Evolutionary conservation across 2,888 invertebrate species (phyloP).

Genomic region (Lordiphosa andalusiaca): DNA sequence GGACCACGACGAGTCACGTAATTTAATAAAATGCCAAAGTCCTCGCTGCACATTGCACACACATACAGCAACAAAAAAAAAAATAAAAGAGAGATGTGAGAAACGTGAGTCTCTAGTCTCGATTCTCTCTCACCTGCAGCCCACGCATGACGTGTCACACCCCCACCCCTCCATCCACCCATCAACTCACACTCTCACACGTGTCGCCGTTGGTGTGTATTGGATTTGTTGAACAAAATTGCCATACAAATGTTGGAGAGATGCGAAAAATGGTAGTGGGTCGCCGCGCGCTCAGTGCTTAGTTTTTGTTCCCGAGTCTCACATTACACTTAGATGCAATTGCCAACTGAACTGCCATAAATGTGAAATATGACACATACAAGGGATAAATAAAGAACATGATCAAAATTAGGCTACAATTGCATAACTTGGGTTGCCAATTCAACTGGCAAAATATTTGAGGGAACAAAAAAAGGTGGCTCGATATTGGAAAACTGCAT

Average conservation of each 20-base stretch:
- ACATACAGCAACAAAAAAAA: slow-evolving; percentile 14
- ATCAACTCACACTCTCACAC: slow-evolving; percentile 24
- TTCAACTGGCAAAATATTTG: no score
- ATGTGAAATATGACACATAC: slow-evolving; percentile 4
- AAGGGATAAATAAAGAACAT: not conserved
- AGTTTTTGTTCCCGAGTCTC: no score
- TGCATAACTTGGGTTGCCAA: no score
- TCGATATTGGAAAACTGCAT: no score
- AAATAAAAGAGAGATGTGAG: slow-evolving; percentile 21
- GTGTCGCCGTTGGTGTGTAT: slow-evolving; percentile 11
- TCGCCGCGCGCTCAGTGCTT: no score
- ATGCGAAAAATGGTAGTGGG: no score
- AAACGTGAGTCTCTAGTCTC: slow-evolving; percentile 41
- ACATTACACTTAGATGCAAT: slow-evolving; percentile 3
- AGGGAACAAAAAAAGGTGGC: no score
- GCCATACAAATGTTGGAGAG: slow-evolving; percentile 28
- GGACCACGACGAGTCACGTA: slow-evolving; percentile 46
- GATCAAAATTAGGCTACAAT: no score
- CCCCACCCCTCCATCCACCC: no score
- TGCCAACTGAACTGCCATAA: slow-evolving; percentile 6
- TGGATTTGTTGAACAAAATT: slow-evolving; percentile 32
- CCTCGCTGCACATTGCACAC: slow-evolving; percentile 56
- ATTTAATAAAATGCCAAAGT: slow-evolving; percentile 71
- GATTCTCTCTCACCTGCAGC: slow-evolving; percentile 11
- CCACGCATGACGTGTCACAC: slow-evolving; percentile 18